phyloP scores from a whole-genome alignment of 1,140 invertebrate species.

The Anagrus nilaparvatae region DNA sequence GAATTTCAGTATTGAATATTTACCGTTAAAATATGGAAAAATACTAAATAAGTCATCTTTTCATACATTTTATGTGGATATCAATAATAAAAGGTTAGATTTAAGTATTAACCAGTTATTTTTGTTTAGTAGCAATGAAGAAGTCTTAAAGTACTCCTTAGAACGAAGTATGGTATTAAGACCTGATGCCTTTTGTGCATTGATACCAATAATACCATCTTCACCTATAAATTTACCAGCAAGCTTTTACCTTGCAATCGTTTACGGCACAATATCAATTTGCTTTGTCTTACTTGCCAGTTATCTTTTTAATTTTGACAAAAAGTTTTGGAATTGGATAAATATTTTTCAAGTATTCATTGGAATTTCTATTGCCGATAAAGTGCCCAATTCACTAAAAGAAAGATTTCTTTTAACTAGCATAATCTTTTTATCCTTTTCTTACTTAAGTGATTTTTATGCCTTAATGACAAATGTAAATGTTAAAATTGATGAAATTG shows the following conservation, averaged over 20 bases:
- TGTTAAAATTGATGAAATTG: background rate
- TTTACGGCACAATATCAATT: background rate
- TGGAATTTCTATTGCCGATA: background rate
- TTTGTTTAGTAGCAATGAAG: too few species aligned
- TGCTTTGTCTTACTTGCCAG: background rate
- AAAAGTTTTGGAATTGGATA: background rate
- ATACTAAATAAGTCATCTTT: background rate
- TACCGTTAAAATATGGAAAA: background rate
- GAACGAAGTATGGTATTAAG: background rate
- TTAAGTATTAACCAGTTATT: background rate
- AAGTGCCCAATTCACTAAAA: background rate
- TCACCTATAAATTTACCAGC: too few species aligned
- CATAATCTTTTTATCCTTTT: background rate
- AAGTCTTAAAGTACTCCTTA: too few species aligned
- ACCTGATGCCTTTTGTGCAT: constrained; percentile 4
- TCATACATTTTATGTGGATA: background rate
- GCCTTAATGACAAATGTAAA: background rate
- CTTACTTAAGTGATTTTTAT: constrained; percentile 1
- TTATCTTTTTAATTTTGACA: background rate
- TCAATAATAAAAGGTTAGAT: background rate
- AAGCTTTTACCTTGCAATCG: background rate
- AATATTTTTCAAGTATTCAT: constrained; percentile 4
- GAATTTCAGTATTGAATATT: constrained; percentile 8
- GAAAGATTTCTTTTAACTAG: constrained; percentile 2
- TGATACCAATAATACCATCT: background rate